Conservation (phyloP, 2,797 vertebrate species). For the Toxotes lorentzi region DNA sequence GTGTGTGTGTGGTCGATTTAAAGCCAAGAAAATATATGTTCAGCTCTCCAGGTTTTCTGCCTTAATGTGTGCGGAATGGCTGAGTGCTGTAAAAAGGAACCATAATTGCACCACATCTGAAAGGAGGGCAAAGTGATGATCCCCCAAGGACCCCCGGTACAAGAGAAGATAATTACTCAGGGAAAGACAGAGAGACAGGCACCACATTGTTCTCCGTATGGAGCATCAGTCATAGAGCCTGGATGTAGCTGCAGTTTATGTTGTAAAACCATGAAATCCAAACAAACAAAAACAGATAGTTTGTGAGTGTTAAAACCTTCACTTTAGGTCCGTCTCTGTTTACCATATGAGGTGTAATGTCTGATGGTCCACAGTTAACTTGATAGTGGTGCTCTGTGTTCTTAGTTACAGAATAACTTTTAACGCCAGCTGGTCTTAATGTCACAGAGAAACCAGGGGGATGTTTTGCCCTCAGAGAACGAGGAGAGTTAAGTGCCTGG, state of each 20-base stretch:
- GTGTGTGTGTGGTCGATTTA: slow-evolving; percentile 47
- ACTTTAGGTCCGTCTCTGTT: slow-evolving; percentile 16
- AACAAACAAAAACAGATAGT: slow-evolving; percentile 18
- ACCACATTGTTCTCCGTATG: slow-evolving; percentile 51
- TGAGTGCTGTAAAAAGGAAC: slow-evolving; percentile 77
- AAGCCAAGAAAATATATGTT: slow-evolving; percentile 73
- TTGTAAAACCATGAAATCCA: slow-evolving; percentile 31
- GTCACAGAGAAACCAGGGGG: slow-evolving; percentile 24
- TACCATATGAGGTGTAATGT: slow-evolving; percentile 7
- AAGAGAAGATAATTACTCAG: slow-evolving; percentile 68
- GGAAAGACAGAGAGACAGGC: slow-evolving; percentile 56
- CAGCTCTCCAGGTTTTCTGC: slow-evolving; percentile 46
- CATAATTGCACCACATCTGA: slow-evolving; percentile 82
- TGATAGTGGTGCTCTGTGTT: slow-evolving; percentile 11
- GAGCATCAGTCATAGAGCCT: slow-evolving; percentile 42
- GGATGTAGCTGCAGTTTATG: slow-evolving; percentile 31
- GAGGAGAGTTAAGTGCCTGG: slow-evolving; percentile 1
- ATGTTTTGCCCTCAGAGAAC: slow-evolving; percentile 32
- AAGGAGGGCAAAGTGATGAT: slow-evolving; percentile 69
- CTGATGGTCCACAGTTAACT: slow-evolving; percentile 19
- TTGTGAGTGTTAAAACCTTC: slow-evolving; percentile 12
- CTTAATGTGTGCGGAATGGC: slow-evolving; percentile 80
- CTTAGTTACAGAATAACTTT: slow-evolving; percentile 38
- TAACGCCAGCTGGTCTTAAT: slow-evolving; percentile 37
- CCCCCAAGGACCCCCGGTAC: slow-evolving; percentile 67